These are phyloP conservation scores for Tenthredo livida DNA, from an alignment of 2,888 invertebrate genomes.

Conservation along the genomic window DNA sequence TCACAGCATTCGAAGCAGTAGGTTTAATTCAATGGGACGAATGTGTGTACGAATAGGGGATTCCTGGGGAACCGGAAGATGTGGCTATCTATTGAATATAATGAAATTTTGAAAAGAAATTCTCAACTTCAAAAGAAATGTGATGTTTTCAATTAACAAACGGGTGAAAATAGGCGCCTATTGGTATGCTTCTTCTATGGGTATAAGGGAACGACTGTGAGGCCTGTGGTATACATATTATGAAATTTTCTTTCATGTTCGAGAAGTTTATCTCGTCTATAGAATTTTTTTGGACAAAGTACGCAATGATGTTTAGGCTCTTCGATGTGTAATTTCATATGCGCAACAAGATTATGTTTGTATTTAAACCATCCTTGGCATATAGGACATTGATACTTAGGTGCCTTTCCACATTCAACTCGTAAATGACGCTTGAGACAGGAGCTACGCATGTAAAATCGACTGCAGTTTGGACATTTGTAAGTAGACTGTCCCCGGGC, in stretches of 20 bases:
- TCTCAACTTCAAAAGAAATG: not conserved
- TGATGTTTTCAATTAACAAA: slow-evolving; percentile 3
- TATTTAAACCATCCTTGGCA: slow-evolving; percentile 75
- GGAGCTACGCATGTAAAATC: slow-evolving; percentile 72
- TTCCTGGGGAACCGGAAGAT: not conserved
- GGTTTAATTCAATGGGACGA: not conserved
- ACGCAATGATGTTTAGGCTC: slow-evolving; percentile 70
- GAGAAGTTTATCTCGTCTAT: slow-evolving; percentile 71
- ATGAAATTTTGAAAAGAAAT: not conserved
- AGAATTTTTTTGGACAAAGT: slow-evolving; percentile 71
- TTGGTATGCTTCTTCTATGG: not conserved
- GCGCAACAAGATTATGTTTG: slow-evolving; percentile 72
- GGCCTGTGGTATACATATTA: slow-evolving; percentile 55
- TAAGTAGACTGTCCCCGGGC: slow-evolving; percentile 73
- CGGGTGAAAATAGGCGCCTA: not conserved
- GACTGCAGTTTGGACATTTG: slow-evolving; percentile 82
- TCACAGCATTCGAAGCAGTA: not conserved
- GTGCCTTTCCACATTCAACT: slow-evolving; percentile 76
- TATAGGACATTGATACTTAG: slow-evolving; percentile 75
- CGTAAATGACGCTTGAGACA: slow-evolving; percentile 73
- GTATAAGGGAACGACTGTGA: not conserved
- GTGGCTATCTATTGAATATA: not conserved
- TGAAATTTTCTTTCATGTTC: slow-evolving; percentile 70
- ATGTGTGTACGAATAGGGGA: not conserved
- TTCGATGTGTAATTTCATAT: slow-evolving; percentile 72